phyloP scores from a whole-genome alignment of 2,888 invertebrate genomes.

The Dryobota labecula region DNA sequence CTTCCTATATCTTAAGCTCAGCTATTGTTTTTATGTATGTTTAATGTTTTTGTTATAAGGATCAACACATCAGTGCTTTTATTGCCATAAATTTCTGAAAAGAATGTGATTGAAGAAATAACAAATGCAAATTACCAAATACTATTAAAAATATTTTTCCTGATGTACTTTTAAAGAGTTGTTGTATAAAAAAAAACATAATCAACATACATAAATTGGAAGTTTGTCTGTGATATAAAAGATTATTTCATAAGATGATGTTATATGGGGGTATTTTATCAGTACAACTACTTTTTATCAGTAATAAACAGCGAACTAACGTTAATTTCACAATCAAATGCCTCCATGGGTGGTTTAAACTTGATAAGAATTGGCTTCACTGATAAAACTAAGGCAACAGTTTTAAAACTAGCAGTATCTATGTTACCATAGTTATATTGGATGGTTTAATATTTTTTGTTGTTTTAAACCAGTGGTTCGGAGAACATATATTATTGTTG shows the following conservation, averaged over 20 bases:
- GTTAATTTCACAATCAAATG: slow-evolving; percentile 31
- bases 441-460: not conserved
- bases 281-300: slow-evolving; percentile 29
- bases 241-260: not conserved
- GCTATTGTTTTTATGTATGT: slow-evolving; percentile 19
- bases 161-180: too few relatives aligned
- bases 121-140: too few relatives aligned
- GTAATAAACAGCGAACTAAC: slow-evolving; percentile 31
- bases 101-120: not conserved
- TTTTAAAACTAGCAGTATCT: not conserved
- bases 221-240: slow-evolving; percentile 35
- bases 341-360: slow-evolving; percentile 14
- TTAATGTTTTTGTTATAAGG: not conserved
- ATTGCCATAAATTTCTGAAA: slow-evolving; percentile 4
- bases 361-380: slow-evolving; percentile 46
- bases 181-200: too few relatives aligned
- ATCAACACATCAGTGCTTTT: slow-evolving; percentile 8
- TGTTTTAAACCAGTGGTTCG: not conserved
- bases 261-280: slow-evolving; percentile 7
- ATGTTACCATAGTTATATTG: not conserved
- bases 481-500: not conserved
- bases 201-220: slow-evolving; percentile 16
- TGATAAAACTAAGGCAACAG: slow-evolving; percentile 3
- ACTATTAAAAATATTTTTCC: too few relatives aligned
- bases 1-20: slow-evolving; percentile 20